phyloP scores from a whole-genome alignment of 2,113 vertebrate genomes.

The Varanus komodoensis region DNA sequence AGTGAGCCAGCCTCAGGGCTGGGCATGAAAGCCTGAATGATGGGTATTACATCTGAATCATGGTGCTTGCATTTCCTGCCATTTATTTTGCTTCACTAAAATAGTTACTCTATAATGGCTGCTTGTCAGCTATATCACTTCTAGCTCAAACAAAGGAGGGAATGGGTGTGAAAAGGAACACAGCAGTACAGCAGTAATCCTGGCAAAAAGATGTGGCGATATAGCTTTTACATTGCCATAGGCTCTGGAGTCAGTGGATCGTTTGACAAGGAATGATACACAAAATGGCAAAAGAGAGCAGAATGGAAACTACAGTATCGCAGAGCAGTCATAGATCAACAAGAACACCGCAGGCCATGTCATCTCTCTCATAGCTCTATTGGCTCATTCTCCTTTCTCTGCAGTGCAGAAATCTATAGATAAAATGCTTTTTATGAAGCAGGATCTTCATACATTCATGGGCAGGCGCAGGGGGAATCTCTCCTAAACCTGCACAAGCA shows the following conservation, averaged over 20 bases:
- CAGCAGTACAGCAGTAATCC: slow-evolving; percentile 18
- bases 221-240: slow-evolving; percentile 16
- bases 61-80: not conserved
- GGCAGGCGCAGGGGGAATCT: not conserved
- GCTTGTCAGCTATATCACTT: not conserved
- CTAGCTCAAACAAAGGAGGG: slow-evolving; percentile 12
- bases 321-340: not conserved
- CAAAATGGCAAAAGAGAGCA: not conserved
- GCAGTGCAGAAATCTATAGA: fast-evolving
- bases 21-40: not conserved
- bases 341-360: not conserved
- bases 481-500: not conserved
- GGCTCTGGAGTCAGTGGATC: slow-evolving; percentile 31
- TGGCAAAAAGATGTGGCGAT: not conserved
- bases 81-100: fast-evolving
- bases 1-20: not conserved
- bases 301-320: not conserved
- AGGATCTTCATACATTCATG: not conserved
- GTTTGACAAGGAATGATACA: slow-evolving; percentile 28
- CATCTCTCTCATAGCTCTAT: not conserved
- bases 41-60: not conserved
- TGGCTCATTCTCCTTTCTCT: not conserved
- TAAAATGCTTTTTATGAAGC: not conserved
- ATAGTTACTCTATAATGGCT: not conserved
- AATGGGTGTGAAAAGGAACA: slow-evolving; percentile 2